phyloP scores from a whole-genome alignment of 2,113 vertebrate genomes.

The Micronycteris hirsuta region DNA sequence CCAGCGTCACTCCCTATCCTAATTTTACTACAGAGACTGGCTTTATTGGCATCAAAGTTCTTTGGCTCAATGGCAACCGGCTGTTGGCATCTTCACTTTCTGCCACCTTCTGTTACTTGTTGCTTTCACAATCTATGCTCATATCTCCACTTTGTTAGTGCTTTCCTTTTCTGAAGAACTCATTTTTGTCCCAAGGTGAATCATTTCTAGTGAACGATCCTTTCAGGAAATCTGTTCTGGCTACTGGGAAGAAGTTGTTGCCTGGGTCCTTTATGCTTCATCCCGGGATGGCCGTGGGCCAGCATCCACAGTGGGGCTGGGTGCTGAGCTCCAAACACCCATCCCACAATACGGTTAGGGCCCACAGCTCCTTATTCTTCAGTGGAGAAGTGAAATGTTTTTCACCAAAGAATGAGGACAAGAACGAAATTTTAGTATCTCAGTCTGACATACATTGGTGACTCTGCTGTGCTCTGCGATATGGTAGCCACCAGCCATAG shows the following conservation, averaged over 20 bases:
- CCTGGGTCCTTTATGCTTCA: too few species aligned
- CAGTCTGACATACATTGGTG: background rate
- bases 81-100: background rate
- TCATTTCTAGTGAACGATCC: background rate
- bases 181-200: background rate
- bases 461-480: background rate
- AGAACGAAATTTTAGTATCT: background rate
- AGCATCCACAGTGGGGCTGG: background rate
- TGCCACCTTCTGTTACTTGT: background rate
- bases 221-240: background rate
- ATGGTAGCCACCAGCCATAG: background rate
- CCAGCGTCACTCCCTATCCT: background rate
- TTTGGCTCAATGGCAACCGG: background rate
- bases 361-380: background rate
- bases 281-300: too few species aligned
- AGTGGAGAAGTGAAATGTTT: background rate
- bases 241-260: background rate
- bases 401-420: background rate
- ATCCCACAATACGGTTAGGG: background rate
- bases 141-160: background rate
- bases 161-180: background rate
- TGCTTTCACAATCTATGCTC: background rate
- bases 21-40: background rate
- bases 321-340: background rate
- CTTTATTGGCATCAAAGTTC: constrained; percentile 21